phyloP scores from a whole-genome alignment of 2,888 invertebrate genomes.

The Tanytarsus gracilentus region DNA sequence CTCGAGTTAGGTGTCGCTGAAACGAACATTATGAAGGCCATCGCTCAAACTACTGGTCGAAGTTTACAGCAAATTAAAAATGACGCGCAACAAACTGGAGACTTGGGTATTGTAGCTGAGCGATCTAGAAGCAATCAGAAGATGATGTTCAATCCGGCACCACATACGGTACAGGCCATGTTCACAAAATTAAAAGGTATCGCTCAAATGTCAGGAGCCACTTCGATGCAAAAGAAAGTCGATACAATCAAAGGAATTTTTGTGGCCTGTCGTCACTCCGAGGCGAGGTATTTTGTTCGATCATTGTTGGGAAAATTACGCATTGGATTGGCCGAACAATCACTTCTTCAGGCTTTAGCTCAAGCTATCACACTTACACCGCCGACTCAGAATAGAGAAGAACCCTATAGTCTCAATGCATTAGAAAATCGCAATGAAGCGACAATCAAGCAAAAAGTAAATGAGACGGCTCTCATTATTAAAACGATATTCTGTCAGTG shows the following conservation, averaged over 20 bases:
- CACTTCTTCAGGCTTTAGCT: constrained; percentile 82
- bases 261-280: constrained; percentile 79
- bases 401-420: constrained; percentile 54
- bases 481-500: constrained; percentile 96
- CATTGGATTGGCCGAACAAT: constrained; percentile 95
- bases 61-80: constrained; percentile 72
- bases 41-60: constrained; percentile 82
- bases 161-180: constrained; percentile 63
- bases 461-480: constrained; percentile 62
- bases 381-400: constrained; percentile 53
- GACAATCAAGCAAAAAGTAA: constrained; percentile 62
- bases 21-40: constrained; percentile 85
- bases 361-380: constrained; percentile 75
- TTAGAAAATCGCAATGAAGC: constrained; percentile 56
- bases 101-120: constrained; percentile 86
- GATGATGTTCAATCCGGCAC: constrained; percentile 78
- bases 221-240: constrained; percentile 73
- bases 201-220: constrained; percentile 71
- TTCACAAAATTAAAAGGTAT: constrained; percentile 79
- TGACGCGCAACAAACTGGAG: constrained; percentile 55
- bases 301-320: constrained; percentile 89
- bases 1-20: constrained; percentile 92
- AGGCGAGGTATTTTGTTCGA: constrained; percentile 82
- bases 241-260: constrained; percentile 86
- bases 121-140: constrained; percentile 73